Percentiles rank a stretch among this genome's conserved stretches.
These are phyloP conservation scores for Gerris lacustris DNA, from an alignment of 2,888 invertebrate species.

Conservation along the genomic window DNA sequence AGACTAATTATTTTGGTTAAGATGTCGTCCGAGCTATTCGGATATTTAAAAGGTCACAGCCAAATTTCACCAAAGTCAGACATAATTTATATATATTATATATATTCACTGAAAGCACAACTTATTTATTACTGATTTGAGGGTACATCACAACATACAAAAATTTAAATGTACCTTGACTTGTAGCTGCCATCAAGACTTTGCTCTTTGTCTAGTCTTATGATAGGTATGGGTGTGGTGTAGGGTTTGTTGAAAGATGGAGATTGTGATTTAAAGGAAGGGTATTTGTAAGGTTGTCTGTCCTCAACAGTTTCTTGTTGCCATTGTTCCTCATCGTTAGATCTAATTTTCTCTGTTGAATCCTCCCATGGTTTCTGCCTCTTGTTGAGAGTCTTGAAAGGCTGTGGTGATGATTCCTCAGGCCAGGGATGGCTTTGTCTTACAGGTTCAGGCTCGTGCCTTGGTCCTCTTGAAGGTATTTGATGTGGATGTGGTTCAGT, in stretches of 20 bases:
- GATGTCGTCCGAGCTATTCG: no score
- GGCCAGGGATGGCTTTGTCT: not conserved
- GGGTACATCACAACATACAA: no score
- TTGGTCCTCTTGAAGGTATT: not conserved
- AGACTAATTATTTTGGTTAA: no score
- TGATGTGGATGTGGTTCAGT: not conserved
- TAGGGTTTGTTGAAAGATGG: slow-evolving; percentile 32
- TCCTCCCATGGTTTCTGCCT: not conserved
- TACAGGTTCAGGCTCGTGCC: not conserved
- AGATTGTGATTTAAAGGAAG: slow-evolving; percentile 31
- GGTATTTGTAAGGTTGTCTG: slow-evolving; percentile 19
- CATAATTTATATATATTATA: no score
- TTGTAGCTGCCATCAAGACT: slow-evolving; percentile 50
- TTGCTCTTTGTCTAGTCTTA: slow-evolving; percentile 43
- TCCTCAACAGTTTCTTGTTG: not conserved
- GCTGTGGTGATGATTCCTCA: no score
- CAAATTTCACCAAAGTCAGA: no score
- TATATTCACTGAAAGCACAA: no score
- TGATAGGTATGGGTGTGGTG: slow-evolving; percentile 44
- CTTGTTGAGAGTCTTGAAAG: not conserved
- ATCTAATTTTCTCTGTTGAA: not conserved
- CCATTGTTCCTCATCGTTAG: slow-evolving; percentile 9
- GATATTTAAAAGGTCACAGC: no score
- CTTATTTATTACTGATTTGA: no score
- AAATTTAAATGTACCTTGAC: slow-evolving; percentile 39